Evolutionary conservation across 2,888 invertebrate species (phyloP), one percentile per base, ranked within the genome.

Genomic region (Lasioglossum leucozonium): DNA sequence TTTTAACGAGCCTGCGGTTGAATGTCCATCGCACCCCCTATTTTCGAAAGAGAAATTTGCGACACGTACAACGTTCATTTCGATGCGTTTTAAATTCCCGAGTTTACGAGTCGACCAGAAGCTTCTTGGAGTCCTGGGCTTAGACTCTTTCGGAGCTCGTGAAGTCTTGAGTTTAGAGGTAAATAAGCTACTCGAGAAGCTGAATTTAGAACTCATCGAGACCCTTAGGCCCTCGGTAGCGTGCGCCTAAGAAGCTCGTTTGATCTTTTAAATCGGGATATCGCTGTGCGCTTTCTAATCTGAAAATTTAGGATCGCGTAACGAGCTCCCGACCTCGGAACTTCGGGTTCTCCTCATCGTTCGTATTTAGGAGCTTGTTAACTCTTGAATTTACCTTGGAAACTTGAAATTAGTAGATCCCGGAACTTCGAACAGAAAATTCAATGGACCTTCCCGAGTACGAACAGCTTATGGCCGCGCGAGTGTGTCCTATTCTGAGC

Each of bases 221-320:
- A 11, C 10, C 8, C 34, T 47, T 16, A 16, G 42, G 22, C 42
- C 69, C 37, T 37, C 5, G 22, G 30, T 6, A n/a, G 22, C 11
- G 42, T 26, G 42, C 42, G 16, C 6, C 71, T 26, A 71, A 71
- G 42, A n/a, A 69, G 34, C 3, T 4, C 69, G 67, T 69, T 69
- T 69, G 69, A 69, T 69, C 69, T 69, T 37, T 69, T 69, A 37
- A 22, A 69, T 18, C 40, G 22, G 65, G 65, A 65, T 34, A 65
- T 34, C 18, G 34, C 34, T 26, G 26, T 30, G 3, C 22, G 65
- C 34, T 34, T 65, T 65, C 65, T 65, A 65, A 34, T 65, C 65
- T 18, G 30, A 22, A 65, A 65, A 65, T 65, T 65, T 65, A 37
- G 34, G 34, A 18, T 10, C 34, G 2, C 34, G 65, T 34, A 34